A percentile compares a stretch with the other conserved stretches of the same genome.
These are phyloP conservation scores for Corythaeola cristata DNA, from an alignment of 2,113 vertebrate genomes.

Conservation along the genomic window DNA sequence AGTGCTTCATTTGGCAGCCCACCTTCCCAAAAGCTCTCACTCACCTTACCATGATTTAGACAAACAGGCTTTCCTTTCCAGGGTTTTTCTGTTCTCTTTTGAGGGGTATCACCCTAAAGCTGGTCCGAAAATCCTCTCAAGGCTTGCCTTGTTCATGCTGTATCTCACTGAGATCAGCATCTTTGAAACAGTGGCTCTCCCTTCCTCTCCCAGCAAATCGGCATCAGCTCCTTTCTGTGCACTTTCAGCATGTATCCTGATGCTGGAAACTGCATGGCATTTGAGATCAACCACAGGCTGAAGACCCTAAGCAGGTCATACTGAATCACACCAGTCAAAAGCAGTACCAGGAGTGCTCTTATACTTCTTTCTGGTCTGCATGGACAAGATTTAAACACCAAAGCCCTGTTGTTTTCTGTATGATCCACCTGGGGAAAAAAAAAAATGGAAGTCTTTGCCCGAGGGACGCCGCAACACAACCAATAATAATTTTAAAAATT, in stretches of 20 bases:
- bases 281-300: background rate
- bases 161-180: background rate
- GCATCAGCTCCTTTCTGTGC: background rate
- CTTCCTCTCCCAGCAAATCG: background rate
- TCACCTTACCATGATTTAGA: background rate
- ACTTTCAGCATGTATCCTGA: background rate
- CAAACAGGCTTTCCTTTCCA: background rate
- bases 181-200: background rate
- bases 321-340: background rate
- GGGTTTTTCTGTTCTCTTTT: background rate
- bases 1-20: background rate
- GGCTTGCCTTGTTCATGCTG: background rate
- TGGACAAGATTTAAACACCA: background rate
- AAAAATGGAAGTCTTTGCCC: background rate
- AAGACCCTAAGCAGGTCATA: background rate
- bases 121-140: background rate
- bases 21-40: background rate
- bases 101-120: background rate
- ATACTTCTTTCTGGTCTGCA: background rate
- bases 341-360: background rate
- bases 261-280: background rate
- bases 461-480: background rate
- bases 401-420: background rate
- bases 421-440: rapidly evolving
- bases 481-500: background rate